These are phyloP conservation scores for Agonopterix subpropinquella DNA, from an alignment of 2,888 invertebrate genomes.

Conservation along the genomic window DNA sequence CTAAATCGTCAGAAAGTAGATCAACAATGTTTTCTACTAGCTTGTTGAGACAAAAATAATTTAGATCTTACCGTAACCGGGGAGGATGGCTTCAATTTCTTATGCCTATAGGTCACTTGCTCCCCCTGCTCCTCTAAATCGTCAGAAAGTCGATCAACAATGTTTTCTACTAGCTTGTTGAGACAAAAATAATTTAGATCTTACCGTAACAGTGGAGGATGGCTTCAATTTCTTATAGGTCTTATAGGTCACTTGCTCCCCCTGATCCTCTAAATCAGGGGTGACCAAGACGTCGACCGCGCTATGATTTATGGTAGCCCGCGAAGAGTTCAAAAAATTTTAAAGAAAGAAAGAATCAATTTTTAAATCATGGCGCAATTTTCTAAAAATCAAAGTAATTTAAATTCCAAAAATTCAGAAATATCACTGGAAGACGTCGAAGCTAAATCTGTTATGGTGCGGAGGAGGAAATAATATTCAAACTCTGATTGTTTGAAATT, in stretches of 20 bases:
- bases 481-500: too few species aligned
- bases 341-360: too few species aligned
- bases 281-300: too few species aligned
- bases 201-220: conserved; percentile 10
- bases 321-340: too few species aligned
- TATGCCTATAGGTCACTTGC: conserved; percentile 33
- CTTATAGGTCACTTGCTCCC: conserved; percentile 34
- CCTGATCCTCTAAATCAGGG: conserved; percentile 35
- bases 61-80: conserved; percentile 8
- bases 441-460: too few species aligned
- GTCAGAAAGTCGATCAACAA: conserved; percentile 55
- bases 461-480: too few species aligned
- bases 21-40: conserved; percentile 52
- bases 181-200: not conserved
- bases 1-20: conserved; percentile 46
- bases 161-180: conserved; percentile 35
- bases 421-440: too few species aligned
- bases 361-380: too few species aligned
- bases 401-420: too few species aligned
- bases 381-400: too few species aligned
- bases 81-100: conserved; percentile 9
- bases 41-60: conserved; percentile 1
- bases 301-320: too few species aligned
- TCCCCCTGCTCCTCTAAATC: conserved; percentile 39
- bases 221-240: conserved; percentile 16